Conservation (phyloP, 2,113 vertebrate species). For the Xyrauchen texanus region DNA sequence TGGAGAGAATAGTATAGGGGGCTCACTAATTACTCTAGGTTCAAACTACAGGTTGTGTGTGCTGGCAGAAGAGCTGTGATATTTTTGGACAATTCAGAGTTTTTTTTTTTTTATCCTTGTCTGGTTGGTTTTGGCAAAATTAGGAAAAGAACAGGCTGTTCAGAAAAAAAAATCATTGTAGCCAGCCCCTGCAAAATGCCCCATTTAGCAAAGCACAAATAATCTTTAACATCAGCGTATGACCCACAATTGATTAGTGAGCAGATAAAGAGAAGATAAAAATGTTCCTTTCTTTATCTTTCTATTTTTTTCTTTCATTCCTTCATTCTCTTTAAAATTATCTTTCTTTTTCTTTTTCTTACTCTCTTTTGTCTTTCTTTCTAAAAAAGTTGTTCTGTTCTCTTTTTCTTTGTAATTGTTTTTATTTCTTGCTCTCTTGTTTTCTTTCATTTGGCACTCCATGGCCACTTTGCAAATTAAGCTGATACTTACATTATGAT, state of each 20-base stretch:
- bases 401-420: too few species aligned
- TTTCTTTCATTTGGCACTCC: conserved; percentile 43
- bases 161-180: conserved; percentile 65
- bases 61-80: conserved; percentile 16
- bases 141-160: conserved; percentile 73
- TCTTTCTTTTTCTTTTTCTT: too few species aligned
- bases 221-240: conserved; percentile 67
- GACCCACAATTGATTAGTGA: conserved; percentile 62
- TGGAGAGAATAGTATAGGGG: neutral
- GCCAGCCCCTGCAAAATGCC: conserved; percentile 71
- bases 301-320: conserved; percentile 34
- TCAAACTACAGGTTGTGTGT: conserved; percentile 5
- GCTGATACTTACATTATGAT: neutral
- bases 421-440: too few species aligned
- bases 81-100: conserved; percentile 34
- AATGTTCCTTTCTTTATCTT: conserved; percentile 21
- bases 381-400: too few species aligned
- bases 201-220: conserved; percentile 71
- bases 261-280: conserved; percentile 47
- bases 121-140: conserved; percentile 72
- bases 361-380: too few species aligned
- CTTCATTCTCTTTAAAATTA: too few species aligned
- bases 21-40: neutral
- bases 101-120: conserved; percentile 57
- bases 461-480: neutral